phyloP scores from a whole-genome alignment of 2,113 vertebrate species.

The Fulmarus glacialis region DNA sequence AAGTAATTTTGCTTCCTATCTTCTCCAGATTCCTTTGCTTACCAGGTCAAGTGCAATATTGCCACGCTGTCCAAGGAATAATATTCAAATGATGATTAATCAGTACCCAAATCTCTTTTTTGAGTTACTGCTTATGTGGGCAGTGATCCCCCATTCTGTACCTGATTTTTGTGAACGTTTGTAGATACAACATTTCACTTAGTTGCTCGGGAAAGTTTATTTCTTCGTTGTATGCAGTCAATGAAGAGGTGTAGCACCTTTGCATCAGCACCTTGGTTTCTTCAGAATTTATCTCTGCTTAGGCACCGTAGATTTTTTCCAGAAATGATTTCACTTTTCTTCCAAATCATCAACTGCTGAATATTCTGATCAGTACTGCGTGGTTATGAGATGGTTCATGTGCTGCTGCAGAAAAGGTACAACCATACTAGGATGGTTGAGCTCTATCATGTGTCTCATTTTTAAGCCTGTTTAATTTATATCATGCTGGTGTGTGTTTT shows the following conservation, averaged over 20 bases:
- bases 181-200: background rate
- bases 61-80: background rate
- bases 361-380: background rate
- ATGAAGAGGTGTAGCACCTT: background rate
- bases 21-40: background rate
- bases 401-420: background rate
- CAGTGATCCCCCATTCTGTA: background rate
- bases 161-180: background rate
- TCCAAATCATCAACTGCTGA: background rate
- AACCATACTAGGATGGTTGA: background rate
- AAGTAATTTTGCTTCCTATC: background rate
- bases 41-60: background rate
- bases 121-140: background rate
- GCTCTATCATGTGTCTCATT: background rate
- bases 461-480: background rate
- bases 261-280: background rate
- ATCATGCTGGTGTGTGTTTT: background rate
- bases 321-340: background rate
- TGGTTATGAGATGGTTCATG: background rate
- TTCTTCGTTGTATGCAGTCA: background rate
- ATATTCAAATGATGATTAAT: background rate
- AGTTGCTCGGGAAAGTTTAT: background rate
- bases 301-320: background rate
- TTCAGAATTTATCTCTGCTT: background rate
- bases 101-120: background rate